Evolutionary conservation across 2,888 invertebrate species (phyloP).

Genomic region (Myopa tessellatipennis): DNA sequence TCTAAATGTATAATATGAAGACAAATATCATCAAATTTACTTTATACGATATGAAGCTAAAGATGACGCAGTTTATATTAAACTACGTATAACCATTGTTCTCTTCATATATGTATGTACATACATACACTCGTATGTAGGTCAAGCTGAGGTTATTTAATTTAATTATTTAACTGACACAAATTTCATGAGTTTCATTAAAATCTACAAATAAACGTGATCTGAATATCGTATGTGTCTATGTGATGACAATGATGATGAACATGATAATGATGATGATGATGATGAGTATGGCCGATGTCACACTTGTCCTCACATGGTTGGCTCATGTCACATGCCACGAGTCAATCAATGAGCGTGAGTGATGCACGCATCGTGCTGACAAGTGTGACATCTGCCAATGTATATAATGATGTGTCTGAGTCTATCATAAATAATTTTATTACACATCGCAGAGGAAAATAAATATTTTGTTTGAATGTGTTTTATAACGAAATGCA

Average conservation of each 20-base stretch:
- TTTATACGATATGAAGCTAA: too few relatives aligned
- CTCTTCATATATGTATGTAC: neutral
- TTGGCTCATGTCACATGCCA: too few relatives aligned
- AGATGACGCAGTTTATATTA: too few relatives aligned
- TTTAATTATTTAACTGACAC: constrained; percentile 63
- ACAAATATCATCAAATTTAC: too few relatives aligned
- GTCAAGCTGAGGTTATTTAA: constrained; percentile 48
- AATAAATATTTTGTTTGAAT: constrained; percentile 43
- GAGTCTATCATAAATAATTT: constrained; percentile 40
- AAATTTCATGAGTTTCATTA: constrained; percentile 63
- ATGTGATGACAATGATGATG: too few relatives aligned
- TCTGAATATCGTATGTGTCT: constrained; percentile 1
- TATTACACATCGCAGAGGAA: constrained; percentile 47
- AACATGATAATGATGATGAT: neutral
- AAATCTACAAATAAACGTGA: constrained; percentile 56
- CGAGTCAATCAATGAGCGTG: too few relatives aligned
- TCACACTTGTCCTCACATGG: too few relatives aligned
- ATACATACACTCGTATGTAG: neutral
- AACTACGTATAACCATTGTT: too few relatives aligned
- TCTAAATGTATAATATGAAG: too few relatives aligned
- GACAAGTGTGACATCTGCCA: too few relatives aligned
- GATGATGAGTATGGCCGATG: too few relatives aligned
- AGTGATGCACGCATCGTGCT: too few relatives aligned
- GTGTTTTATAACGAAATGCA: neutral
- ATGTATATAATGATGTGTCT: neutral